These are phyloP conservation scores for Galago senegalensis DNA, from an alignment of 2,797 vertebrate genomes.

Conservation along the genomic window DNA sequence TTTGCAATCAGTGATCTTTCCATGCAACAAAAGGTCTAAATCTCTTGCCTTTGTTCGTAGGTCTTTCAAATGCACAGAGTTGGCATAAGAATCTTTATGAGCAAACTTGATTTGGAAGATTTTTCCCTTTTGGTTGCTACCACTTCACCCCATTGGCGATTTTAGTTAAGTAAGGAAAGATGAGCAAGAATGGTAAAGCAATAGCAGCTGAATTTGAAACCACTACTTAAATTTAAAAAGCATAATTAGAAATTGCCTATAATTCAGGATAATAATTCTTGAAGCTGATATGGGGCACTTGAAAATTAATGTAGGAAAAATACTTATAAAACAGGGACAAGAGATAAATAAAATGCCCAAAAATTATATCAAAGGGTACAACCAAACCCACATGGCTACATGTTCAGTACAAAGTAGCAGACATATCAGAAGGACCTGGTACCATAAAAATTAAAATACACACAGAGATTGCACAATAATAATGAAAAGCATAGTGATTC, in stretches of 20 bases:
- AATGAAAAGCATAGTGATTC: not conserved
- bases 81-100: not conserved
- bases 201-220: conserved; percentile 50
- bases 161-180: conserved; percentile 31
- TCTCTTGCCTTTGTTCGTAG: conserved; percentile 4
- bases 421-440: conserved; percentile 34
- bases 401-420: conserved; percentile 26
- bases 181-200: conserved; percentile 40
- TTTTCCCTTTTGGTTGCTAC: not conserved
- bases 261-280: conserved; percentile 31
- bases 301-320: conserved; percentile 37
- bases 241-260: not conserved
- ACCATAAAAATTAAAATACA: not conserved
- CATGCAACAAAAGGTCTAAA: not conserved
- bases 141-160: conserved; percentile 42
- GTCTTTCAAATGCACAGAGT: not conserved
- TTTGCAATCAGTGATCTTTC: not conserved
- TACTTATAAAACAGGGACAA: not conserved
- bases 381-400: not conserved
- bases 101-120: conserved; percentile 48
- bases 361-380: conserved; percentile 31
- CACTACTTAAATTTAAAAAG: conserved; percentile 16
- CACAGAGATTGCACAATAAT: not conserved
- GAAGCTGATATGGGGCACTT: conserved; percentile 42
- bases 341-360: conserved; percentile 11